Base-by-base conservation (phyloP, 1,140 invertebrate genomes). In the Patella vulgata region DNA sequence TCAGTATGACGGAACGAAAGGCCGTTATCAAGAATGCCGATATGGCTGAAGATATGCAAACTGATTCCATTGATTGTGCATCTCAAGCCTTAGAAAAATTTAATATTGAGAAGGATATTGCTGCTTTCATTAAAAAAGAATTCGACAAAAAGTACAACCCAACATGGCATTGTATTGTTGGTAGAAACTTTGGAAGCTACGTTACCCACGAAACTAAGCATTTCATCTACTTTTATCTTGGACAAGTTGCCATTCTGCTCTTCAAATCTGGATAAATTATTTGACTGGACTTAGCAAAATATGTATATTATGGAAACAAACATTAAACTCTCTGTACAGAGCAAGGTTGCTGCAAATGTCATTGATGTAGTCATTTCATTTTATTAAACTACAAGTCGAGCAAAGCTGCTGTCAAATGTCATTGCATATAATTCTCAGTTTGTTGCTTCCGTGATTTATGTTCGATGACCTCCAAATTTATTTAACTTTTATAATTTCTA, bases 31-130 rank as follows among this genome's bases (percentile, higher is more conserved):
- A 99, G 88, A 99, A 99, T 91, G 97, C 96, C 71, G 97, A 99
- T 85, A 99, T 99, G 97, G 93, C 94, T 65, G 97, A 99, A 85
- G 97, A 98, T 85, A 99, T 99, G 97, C 97, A 99, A 89, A 96
- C 98, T 83, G 97, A 99, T 87, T 96, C 97, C 70, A 96, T 99
- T 9, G 96, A 99, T 83, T 97, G 95, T 85, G 96, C 97, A 60
- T 98, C 96, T 51, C 95, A 98, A 68, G 97, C 97, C 4, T 88
- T 99, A 58, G 97, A 98, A 85, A 98, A 99, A 81, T 99, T 96
- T 85, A 99, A 99, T 84, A 98, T 99, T 85, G 97, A 99, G 87
- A 99, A 99, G 91, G 95, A 97, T 80, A 97, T 97, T 77, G 95
- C 95, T n/a, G 94, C 94, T 40, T 97, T 90, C 82, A 96, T 97